Conservation (phyloP, 2,888 invertebrate species). For the Orchesella flavescens region DNA sequence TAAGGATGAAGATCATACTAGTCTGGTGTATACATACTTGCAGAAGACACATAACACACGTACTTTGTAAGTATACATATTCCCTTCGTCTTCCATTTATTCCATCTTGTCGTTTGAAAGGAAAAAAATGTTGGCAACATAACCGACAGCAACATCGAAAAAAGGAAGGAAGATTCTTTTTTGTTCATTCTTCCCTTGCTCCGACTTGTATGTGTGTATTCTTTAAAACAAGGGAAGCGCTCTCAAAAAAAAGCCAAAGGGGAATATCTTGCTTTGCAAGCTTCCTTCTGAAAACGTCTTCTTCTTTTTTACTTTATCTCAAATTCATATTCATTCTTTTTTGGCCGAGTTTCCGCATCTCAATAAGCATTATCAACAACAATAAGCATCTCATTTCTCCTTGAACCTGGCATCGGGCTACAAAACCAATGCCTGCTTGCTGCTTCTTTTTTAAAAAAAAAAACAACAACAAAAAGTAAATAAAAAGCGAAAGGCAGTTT, state of each 20-base stretch:
- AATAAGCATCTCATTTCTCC: conserved; percentile 30
- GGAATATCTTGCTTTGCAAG: neutral
- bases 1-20: neutral
- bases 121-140: conserved; percentile 12
- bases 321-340: conserved; percentile 39
- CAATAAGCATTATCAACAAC: conserved; percentile 20
- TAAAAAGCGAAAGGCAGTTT: neutral
- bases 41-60: no score
- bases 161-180: neutral
- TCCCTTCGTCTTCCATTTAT: neutral
- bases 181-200: neutral
- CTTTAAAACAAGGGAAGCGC: neutral
- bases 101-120: neutral
- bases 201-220: no score
- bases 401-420: conserved; percentile 28
- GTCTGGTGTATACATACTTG: no score
- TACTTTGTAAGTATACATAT: neutral
- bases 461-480: neutral
- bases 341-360: conserved; percentile 50
- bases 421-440: neutral
- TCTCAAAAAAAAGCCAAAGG: neutral
- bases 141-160: neutral
- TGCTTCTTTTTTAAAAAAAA: neutral
- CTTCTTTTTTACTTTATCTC: neutral
- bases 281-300: neutral